Conservation (phyloP, 2,113 vertebrate genomes). For the Gopherus flavomarginatus region DNA sequence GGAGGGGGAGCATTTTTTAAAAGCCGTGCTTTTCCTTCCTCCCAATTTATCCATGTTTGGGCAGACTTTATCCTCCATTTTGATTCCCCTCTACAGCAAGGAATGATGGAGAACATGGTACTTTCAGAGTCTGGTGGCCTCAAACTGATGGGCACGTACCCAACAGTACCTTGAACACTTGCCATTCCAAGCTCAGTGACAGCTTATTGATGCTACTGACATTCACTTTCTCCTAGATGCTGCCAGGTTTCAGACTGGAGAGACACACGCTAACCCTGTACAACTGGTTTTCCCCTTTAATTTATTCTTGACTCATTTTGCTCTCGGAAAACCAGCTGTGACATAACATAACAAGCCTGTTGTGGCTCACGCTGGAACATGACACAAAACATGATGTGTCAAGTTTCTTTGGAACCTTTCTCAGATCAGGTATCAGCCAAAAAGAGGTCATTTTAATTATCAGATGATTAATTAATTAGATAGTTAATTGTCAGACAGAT, state of each 20-base stretch:
- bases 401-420: conserved; percentile 78
- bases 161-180: not conserved
- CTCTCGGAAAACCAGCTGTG: conserved; percentile 68
- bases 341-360: conserved; percentile 67
- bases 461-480: conserved; percentile 86
- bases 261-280: not conserved
- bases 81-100: not conserved
- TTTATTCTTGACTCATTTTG: conserved; percentile 48
- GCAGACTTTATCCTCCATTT: not conserved
- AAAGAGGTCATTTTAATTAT: conserved; percentile 84
- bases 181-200: not conserved
- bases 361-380: conserved; percentile 71
- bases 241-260: conserved; percentile 26
- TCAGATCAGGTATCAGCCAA: conserved; percentile 80
- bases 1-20: not conserved
- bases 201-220: not conserved
- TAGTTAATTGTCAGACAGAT: conserved; percentile 73
- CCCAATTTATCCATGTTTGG: not conserved
- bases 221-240: not conserved
- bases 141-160: not conserved
- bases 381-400: conserved; percentile 75
- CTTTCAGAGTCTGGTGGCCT: not conserved
- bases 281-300: conserved; percentile 37
- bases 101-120: not conserved
- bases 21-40: not conserved